These are phyloP conservation scores for Amaurobius ferox DNA, from an alignment of 2,888 invertebrate genomes.

Conservation along the genomic window DNA sequence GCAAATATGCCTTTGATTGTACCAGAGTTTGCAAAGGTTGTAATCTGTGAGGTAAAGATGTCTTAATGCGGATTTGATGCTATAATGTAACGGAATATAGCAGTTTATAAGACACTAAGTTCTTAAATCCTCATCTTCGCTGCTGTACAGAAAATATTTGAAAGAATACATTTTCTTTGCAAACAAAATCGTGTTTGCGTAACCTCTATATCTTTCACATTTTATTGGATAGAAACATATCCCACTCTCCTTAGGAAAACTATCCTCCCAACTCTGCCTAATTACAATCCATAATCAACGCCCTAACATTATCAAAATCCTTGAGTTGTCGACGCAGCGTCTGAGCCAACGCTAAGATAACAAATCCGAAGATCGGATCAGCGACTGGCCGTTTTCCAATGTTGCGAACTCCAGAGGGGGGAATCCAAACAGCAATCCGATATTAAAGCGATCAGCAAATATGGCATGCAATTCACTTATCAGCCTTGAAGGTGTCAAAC, in stretches of 20 bases:
- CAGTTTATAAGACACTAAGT: too few relatives aligned
- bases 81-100: too few relatives aligned
- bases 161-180: too few relatives aligned
- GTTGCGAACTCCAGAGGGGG: background rate
- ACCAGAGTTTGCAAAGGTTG: too few relatives aligned
- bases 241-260: background rate
- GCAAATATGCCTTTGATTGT: too few relatives aligned
- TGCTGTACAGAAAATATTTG: too few relatives aligned
- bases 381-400: background rate
- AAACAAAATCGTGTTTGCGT: too few relatives aligned
- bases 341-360: background rate
- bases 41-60: too few relatives aligned
- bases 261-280: background rate
- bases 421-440: constrained; percentile 37
- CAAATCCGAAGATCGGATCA: background rate
- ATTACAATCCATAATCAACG: background rate
- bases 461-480: constrained; percentile 44
- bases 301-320: background rate
- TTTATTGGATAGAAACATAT: background rate
- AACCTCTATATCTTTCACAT: background rate
- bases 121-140: too few relatives aligned
- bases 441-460: constrained; percentile 71
- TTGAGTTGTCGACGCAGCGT: background rate
- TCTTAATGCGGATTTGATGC: too few relatives aligned
- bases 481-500: constrained; percentile 63